These are phyloP conservation scores for Ormyrus rosae DNA, from an alignment of 2,888 invertebrate genomes.

Conservation along the genomic window DNA sequence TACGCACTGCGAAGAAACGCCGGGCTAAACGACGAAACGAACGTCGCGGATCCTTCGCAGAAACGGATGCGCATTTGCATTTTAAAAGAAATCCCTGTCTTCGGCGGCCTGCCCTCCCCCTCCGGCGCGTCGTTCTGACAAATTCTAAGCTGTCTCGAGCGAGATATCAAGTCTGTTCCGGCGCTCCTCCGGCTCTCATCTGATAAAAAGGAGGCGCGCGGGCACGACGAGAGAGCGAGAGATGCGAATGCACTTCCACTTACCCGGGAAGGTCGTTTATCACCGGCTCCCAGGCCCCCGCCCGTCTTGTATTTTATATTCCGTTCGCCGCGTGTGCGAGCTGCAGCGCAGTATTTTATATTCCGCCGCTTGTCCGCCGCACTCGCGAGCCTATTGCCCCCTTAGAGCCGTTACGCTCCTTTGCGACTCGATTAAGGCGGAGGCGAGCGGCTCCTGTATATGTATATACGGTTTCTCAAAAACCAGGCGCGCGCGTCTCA, in stretches of 20 bases:
- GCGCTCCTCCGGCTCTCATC: conserved; percentile 18
- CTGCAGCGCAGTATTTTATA: neutral
- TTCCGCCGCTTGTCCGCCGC: too few relatives aligned
- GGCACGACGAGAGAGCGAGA: conserved; percentile 16
- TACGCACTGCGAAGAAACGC: too few relatives aligned
- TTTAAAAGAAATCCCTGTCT: conserved; percentile 65
- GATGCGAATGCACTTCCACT: conserved; percentile 55
- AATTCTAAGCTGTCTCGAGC: conserved; percentile 68
- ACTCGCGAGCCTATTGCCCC: too few relatives aligned
- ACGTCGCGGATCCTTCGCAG: too few relatives aligned
- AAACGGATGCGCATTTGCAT: conserved; percentile 64
- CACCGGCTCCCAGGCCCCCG: conserved; percentile 9
- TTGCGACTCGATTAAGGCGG: too few relatives aligned
- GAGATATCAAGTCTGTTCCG: conserved; percentile 59
- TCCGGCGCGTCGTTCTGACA: conserved; percentile 61
- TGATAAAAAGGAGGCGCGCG: conserved; percentile 48
- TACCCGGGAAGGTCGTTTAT: conserved; percentile 50
- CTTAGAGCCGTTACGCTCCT: too few relatives aligned
- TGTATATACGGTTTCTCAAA: too few relatives aligned
- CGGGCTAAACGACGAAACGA: too few relatives aligned
- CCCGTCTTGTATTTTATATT: conserved; percentile 36
- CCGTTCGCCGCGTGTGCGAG: neutral
- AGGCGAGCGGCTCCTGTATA: too few relatives aligned
- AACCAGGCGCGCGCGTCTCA: too few relatives aligned
- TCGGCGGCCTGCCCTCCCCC: neutral